These are phyloP conservation scores for Apostichopus leukothele DNA, from an alignment of 53 echinoderm and acorn worm species.

Conservation along the genomic window DNA sequence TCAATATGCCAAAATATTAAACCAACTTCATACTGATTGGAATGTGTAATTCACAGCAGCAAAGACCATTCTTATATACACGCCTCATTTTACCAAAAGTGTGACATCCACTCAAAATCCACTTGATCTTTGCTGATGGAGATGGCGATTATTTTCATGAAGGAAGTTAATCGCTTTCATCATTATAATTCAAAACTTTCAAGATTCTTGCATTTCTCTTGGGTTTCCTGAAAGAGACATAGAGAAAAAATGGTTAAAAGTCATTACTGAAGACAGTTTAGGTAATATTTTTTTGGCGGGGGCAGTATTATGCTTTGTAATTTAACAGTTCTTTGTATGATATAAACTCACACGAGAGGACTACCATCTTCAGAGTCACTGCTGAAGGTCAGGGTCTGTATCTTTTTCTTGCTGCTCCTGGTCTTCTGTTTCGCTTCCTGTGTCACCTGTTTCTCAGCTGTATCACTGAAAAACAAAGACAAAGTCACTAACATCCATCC, in stretches of 20 bases:
- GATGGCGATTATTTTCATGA: background rate
- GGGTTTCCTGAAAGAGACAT: background rate
- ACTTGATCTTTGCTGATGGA: background rate
- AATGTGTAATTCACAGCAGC: too few species aligned
- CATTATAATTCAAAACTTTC: slow-evolving; percentile 4
- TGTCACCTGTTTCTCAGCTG: background rate
- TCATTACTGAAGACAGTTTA: too few species aligned
- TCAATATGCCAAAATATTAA: too few species aligned
- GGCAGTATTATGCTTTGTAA: too few species aligned
- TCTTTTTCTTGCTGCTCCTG: slow-evolving; percentile 5
- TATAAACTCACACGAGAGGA: slow-evolving; percentile 18
- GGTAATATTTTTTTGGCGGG: too few species aligned
- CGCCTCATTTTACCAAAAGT: too few species aligned
- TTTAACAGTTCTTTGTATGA: too few species aligned
- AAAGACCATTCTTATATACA: too few species aligned
- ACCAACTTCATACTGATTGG: too few species aligned
- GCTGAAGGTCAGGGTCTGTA: background rate
- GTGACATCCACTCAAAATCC: too few species aligned
- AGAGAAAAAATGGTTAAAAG: background rate
- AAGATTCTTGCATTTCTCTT: slow-evolving; percentile 5
- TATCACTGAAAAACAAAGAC: too few species aligned
- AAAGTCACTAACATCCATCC: too few species aligned
- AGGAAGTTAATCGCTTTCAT: slow-evolving; percentile 9
- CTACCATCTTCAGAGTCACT: slow-evolving; percentile 29
- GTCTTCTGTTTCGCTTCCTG: background rate